A percentile compares a stretch with the other conserved stretches of the same genome.
Conservation (phyloP, 2,797 vertebrate genomes). For the Malurus splendens region DNA sequence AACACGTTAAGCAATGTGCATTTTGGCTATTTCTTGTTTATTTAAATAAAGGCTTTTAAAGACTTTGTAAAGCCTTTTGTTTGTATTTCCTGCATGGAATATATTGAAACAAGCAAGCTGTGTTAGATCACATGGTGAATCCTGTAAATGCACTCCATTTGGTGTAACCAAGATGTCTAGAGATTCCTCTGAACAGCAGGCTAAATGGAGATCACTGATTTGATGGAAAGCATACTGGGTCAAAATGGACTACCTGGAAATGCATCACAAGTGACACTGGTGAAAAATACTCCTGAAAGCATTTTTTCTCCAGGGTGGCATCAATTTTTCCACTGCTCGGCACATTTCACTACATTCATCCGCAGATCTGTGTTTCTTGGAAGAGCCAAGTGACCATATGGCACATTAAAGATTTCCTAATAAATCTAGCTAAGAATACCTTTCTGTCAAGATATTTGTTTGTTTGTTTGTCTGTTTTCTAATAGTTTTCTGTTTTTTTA, state of each 20-base stretch:
- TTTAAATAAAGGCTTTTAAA: conserved; percentile 49
- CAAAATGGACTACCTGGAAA: conserved; percentile 22
- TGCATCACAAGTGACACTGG: conserved; percentile 2
- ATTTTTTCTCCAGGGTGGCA: background rate
- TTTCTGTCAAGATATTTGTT: conserved; percentile 32
- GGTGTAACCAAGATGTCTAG: background rate
- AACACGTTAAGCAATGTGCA: background rate
- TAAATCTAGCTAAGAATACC: conserved; percentile 57
- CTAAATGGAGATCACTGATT: conserved; percentile 13
- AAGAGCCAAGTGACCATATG: conserved; percentile 14
- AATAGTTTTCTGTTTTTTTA: conserved; percentile 49
- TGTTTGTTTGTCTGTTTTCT: background rate
- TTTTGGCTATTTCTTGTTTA: conserved; percentile 28
- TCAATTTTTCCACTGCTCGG: background rate
- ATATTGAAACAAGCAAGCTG: conserved; percentile 6
- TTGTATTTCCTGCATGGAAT: conserved; percentile 18
- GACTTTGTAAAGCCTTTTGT: conserved; percentile 10
- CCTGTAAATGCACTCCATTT: background rate
- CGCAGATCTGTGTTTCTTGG: background rate
- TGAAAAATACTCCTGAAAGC: conserved; percentile 16
- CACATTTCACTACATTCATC: background rate
- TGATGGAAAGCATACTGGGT: conserved; percentile 45
- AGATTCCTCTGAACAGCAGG: conserved; percentile 32
- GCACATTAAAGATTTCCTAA: conserved; percentile 39
- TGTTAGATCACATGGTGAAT: conserved; percentile 10